A percentile compares a stretch with the other conserved stretches of the same genome.
phyloP scores from a whole-genome alignment of 2,113 vertebrate genomes.

The Tragulus kanchil region DNA sequence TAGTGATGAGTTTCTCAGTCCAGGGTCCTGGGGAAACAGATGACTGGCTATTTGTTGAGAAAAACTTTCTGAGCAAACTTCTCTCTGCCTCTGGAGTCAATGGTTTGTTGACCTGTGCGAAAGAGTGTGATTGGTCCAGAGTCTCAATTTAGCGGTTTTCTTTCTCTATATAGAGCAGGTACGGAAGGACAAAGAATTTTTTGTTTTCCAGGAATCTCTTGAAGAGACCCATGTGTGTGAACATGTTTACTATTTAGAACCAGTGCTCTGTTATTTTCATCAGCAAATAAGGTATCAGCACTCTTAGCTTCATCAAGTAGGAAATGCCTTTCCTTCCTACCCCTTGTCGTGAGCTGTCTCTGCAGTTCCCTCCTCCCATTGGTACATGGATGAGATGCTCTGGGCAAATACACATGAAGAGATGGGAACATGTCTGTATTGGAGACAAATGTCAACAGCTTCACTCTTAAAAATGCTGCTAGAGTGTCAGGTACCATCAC shows the following conservation, averaged over 20 bases:
- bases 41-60: constrained; percentile 55
- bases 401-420: neutral
- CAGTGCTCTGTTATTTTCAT: constrained; percentile 7
- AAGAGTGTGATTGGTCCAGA: constrained; percentile 45
- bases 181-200: neutral
- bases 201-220: constrained; percentile 33
- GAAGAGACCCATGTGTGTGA: neutral
- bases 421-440: constrained; percentile 57
- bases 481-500: neutral
- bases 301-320: neutral
- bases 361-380: neutral
- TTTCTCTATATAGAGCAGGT: neutral
- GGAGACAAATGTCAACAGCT: constrained; percentile 49
- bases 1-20: constrained; percentile 61
- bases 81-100: constrained; percentile 64
- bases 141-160: constrained; percentile 12
- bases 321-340: neutral
- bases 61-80: constrained; percentile 41
- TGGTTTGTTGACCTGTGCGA: constrained; percentile 45
- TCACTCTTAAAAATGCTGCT: constrained; percentile 51
- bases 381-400: neutral
- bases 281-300: neutral
- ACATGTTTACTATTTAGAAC: neutral
- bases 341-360: neutral
- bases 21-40: constrained; percentile 52